A percentile compares a stretch with the other conserved stretches of the same genome.
These are phyloP conservation scores for Saiga tatarica DNA, from an alignment of 2,113 vertebrate genomes.

Conservation along the genomic window DNA sequence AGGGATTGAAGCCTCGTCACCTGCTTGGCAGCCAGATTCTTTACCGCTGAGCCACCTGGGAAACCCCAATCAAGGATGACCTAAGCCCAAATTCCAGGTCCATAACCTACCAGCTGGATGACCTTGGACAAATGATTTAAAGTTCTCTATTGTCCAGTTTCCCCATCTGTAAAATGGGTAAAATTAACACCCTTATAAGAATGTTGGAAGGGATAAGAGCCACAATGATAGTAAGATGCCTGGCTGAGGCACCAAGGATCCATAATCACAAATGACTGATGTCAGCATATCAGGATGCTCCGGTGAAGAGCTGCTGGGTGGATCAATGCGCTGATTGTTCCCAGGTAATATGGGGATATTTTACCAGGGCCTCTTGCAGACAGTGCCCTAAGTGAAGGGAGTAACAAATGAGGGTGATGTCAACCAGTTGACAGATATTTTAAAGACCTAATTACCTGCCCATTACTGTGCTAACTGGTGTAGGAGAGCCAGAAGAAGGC, in stretches of 20 bases:
- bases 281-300: background rate
- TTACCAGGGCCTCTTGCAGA: background rate
- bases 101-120: background rate
- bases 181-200: background rate
- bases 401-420: background rate
- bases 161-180: background rate
- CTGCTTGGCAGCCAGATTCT: background rate
- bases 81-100: background rate
- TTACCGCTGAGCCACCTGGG: background rate
- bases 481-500: background rate
- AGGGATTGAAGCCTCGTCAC: background rate
- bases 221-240: background rate
- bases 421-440: background rate
- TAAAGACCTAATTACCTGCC: background rate
- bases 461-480: background rate
- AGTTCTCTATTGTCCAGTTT: background rate
- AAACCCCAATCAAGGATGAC: background rate
- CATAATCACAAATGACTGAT: background rate
- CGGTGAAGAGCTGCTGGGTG: background rate
- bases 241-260: background rate
- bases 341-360: background rate
- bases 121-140: background rate
- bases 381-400: background rate
- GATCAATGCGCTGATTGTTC: background rate
- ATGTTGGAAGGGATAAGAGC: background rate